These are phyloP conservation scores for Pangasius mekongensis DNA, from an alignment of 2,797 vertebrate species.

Conservation along the genomic window DNA sequence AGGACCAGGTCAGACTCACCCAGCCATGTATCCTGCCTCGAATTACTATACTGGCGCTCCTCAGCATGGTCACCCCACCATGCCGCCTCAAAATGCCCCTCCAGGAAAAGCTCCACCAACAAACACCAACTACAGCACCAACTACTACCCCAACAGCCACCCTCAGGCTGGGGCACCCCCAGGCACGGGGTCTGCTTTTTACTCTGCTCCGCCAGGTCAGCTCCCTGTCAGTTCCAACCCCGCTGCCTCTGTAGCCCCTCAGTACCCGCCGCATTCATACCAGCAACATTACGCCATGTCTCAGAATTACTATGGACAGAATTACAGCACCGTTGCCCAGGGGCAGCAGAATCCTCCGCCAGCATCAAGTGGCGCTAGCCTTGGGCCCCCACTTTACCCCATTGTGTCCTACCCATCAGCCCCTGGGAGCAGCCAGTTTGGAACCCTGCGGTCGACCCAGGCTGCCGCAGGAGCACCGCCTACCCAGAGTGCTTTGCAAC, in stretches of 20 bases:
- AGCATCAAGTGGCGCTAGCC: constrained; percentile 58
- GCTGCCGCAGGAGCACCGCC: constrained; percentile 65
- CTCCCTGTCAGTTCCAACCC: constrained; percentile 63
- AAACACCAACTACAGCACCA: constrained; percentile 75
- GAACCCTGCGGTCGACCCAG: constrained; percentile 79
- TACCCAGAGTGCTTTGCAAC: constrained; percentile 55
- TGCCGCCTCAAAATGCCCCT: constrained; percentile 77
- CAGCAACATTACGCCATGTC: constrained; percentile 74
- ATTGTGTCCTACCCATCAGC: constrained; percentile 81
- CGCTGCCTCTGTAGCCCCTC: constrained; percentile 64
- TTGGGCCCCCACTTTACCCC: constrained; percentile 75
- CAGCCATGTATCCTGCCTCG: constrained; percentile 74
- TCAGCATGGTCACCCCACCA: constrained; percentile 74
- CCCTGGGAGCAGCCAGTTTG: constrained; percentile 79
- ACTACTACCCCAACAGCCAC: constrained; percentile 84
- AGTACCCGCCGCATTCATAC: constrained; percentile 72
- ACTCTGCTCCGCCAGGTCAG: constrained; percentile 67
- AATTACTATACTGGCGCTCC: constrained; percentile 76
- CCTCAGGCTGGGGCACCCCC: constrained; percentile 66
- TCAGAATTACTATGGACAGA: constrained; percentile 76
- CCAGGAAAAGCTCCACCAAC: constrained; percentile 80
- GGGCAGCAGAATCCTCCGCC: constrained; percentile 76
- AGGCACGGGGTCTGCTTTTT: constrained; percentile 65
- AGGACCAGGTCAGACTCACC: constrained; percentile 84
- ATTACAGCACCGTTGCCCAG: constrained; percentile 72